These are phyloP conservation scores for Lepas anatifera DNA, from an alignment of 2,888 invertebrate genomes.

Conservation along the genomic window DNA sequence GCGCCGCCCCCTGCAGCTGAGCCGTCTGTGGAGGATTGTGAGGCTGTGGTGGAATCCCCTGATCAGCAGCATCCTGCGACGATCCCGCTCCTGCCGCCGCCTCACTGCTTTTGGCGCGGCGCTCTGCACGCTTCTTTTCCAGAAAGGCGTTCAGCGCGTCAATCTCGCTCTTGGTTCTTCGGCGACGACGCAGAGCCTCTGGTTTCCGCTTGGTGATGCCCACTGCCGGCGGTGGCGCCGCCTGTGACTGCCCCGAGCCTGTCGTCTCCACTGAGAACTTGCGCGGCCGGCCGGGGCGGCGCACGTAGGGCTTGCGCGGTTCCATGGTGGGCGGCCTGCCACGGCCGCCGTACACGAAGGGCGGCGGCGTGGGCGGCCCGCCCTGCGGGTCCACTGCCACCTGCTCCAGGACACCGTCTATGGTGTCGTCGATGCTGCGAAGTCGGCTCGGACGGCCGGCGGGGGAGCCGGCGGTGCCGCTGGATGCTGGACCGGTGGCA, in stretches of 20 bases:
- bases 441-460: not conserved
- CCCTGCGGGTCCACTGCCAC: not conserved
- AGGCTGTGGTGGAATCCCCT: too few relatives aligned
- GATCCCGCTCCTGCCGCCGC: not conserved
- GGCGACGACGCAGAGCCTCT: too few relatives aligned
- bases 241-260: not conserved
- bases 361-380: constrained; percentile 9
- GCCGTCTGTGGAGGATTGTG: too few relatives aligned
- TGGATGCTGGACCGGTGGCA: not conserved
- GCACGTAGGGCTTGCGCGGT: not conserved
- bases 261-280: not conserved
- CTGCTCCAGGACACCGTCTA: not conserved
- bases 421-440: not conserved
- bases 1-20: too few relatives aligned
- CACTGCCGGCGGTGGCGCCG: too few relatives aligned
- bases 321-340: not conserved
- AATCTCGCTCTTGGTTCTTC: not conserved
- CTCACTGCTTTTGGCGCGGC: not conserved
- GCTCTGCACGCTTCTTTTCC: not conserved
- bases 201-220: too few relatives aligned
- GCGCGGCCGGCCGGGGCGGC: not conserved
- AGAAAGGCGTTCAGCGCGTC: not conserved
- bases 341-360: not conserved
- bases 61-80: too few relatives aligned
- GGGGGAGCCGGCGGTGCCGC: not conserved